Conservation (phyloP, 2,888 invertebrate genomes). For the Acleris laterana region DNA sequence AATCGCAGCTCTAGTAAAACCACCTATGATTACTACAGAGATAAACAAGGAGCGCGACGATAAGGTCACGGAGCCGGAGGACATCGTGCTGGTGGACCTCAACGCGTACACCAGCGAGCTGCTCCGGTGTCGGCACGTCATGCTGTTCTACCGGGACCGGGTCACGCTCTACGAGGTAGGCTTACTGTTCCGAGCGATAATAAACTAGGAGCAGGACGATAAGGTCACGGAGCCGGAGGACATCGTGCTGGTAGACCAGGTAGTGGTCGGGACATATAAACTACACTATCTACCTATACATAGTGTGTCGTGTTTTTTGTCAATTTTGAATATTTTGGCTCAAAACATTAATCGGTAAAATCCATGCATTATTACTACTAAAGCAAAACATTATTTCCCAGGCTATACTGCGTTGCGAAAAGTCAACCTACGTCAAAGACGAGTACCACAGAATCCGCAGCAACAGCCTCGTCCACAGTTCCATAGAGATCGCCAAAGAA, state of each 20-base stretch:
- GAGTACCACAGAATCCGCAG: conserved; percentile 89
- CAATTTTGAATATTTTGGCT: too few species aligned
- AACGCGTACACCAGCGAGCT: conserved; percentile 87
- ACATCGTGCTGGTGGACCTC: conserved; percentile 76
- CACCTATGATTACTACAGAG: conserved; percentile 48
- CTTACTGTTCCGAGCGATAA: conserved; percentile 36
- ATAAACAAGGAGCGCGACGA: conserved; percentile 67
- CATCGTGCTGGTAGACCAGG: conserved; percentile 71
- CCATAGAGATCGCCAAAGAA: conserved; percentile 88
- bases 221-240: conserved; percentile 60
- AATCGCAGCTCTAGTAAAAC: too few species aligned
- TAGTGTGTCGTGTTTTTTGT: too few species aligned
- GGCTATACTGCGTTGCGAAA: conserved; percentile 86
- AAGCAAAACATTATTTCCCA: conserved; percentile 51
- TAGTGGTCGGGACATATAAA: too few species aligned
- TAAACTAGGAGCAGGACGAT: conserved; percentile 64
- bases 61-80: conserved; percentile 57
- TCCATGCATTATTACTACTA: not conserved
- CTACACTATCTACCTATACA: too few species aligned
- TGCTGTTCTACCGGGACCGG: conserved; percentile 88
- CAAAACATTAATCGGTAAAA: not conserved
- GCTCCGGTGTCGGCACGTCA: conserved; percentile 86
- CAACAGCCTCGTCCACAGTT: conserved; percentile 85
- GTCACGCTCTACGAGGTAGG: conserved; percentile 88
- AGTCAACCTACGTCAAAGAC: conserved; percentile 85